Base-by-base conservation (phyloP, 30 jellyfish, hydroid and myxozoan genomes). In the Calvadosia cruxmelitensis region DNA sequence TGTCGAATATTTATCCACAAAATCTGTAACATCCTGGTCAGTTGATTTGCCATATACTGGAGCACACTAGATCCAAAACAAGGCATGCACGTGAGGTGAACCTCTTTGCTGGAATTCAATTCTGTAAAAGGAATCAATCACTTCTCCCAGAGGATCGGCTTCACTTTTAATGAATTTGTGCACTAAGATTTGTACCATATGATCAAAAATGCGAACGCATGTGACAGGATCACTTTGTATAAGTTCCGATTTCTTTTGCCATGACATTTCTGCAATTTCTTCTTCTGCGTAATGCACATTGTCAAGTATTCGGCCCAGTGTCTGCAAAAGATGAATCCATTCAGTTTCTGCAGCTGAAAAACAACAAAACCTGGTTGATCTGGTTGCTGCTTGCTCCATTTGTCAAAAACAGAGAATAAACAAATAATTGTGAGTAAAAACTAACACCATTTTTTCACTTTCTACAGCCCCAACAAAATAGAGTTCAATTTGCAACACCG, bases 41-140 rank as follows among this genome's bases (percentile, higher is more conserved):
- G 75, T 1, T 7, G 32, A 34, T 0, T 28, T 12, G 63, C 79
- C 42, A 49, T 29, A 70, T 20, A 29, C 33, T 64, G 86, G 86
- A 63, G 80, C 80, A 66, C 31, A 27, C 53, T 75, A 48, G 15
- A 66, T 51, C 86, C 86, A 75, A n/a, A 75, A 63, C 29, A 75
- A 50, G 13, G 80, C 76, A 52, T 75, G 86, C 34, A 66, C 49
- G 53, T 75, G 86, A 15, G 86, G 80, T 27, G 82, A 63, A 49
- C 86, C 86, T 29, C 86, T 35, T 31, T 50, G 71, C 33, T 75
- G 86, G 50, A 75, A 75, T 75, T 75, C 80, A 29, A 75, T 67
- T 69, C 72, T 67, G 77, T 68, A 49, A 31, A 70, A 70, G 49
- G 26, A 70, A 70, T 70, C 80, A 16, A 29, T 28, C 13, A 70